Percentiles rank a stretch among this genome's conserved stretches.
phyloP scores from a whole-genome alignment of 2,888 invertebrate species.

The Onthophagus sagittarius region DNA sequence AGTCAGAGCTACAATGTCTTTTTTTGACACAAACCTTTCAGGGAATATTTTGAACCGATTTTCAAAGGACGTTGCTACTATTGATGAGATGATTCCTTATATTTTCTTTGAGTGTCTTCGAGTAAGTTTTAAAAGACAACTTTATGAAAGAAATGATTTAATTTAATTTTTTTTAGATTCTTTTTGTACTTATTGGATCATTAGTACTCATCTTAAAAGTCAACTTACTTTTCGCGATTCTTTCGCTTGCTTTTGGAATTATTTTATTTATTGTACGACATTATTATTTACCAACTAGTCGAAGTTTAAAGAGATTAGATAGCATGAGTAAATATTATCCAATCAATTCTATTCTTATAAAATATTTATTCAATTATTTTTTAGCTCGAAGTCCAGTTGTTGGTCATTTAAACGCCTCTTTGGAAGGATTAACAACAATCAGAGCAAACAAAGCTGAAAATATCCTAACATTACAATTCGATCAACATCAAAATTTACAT shows the following conservation, averaged over 20 bases:
- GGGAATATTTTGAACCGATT: conserved; percentile 35
- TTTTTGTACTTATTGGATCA: conserved; percentile 62
- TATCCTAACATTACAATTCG: conserved; percentile 40
- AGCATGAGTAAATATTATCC: conserved; percentile 43
- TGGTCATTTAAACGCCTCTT: conserved; percentile 43
- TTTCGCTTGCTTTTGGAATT: conserved; percentile 59
- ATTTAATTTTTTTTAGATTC: conserved; percentile 44
- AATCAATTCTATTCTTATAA: conserved; percentile 5
- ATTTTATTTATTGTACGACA: conserved; percentile 61
- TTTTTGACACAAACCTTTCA: conserved; percentile 31
- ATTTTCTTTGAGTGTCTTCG: conserved; percentile 27
- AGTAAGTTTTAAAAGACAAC: conserved; percentile 23
- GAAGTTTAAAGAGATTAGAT: conserved; percentile 69
- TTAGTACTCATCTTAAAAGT: conserved; percentile 66
- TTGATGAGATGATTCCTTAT: conserved; percentile 33
- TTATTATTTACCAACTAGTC: conserved; percentile 69
- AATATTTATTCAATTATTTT: conserved; percentile 26
- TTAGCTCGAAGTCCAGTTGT: conserved; percentile 44
- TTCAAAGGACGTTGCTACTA: conserved; percentile 32
- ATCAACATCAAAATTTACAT: conserved; percentile 42
- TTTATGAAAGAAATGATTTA: background rate
- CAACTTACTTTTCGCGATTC: conserved; percentile 64
- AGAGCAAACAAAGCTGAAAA: conserved; percentile 41
- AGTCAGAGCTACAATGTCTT: conserved; percentile 30
- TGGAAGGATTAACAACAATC: conserved; percentile 44